These are phyloP conservation scores for Lomographa bimaculata DNA, from an alignment of 2,888 invertebrate species.

Conservation along the genomic window DNA sequence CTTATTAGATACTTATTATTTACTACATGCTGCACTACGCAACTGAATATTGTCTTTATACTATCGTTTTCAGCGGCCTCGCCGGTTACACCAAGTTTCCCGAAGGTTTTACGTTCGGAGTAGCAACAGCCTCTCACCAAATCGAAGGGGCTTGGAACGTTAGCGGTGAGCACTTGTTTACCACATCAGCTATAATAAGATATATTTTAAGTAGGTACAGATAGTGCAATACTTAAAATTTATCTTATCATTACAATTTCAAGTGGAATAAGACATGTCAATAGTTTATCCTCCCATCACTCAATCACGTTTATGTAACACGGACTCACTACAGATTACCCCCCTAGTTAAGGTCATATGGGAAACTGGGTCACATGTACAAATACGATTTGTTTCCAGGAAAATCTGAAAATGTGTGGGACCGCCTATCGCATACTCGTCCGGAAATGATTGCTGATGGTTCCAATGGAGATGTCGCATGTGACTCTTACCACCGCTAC, in stretches of 20 bases:
- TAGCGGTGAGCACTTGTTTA: slow-evolving; percentile 69
- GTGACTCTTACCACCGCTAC: slow-evolving; percentile 87
- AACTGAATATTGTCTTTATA: too few relatives aligned
- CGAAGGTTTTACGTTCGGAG: slow-evolving; percentile 74
- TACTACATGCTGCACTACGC: too few relatives aligned
- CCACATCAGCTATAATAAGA: too few relatives aligned
- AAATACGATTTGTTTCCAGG: slow-evolving; percentile 63
- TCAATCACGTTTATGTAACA: slow-evolving; percentile 26
- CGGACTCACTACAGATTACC: too few relatives aligned
- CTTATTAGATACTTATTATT: too few relatives aligned
- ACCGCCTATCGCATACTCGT: slow-evolving; percentile 74
- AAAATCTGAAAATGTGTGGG: slow-evolving; percentile 87
- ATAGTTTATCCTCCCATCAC: slow-evolving; percentile 20
- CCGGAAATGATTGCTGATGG: slow-evolving; percentile 85
- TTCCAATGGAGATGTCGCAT: slow-evolving; percentile 86
- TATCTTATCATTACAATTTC: slow-evolving; percentile 14
- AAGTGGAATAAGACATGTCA: slow-evolving; percentile 18
- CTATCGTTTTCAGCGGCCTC: slow-evolving; percentile 42
- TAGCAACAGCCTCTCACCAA: slow-evolving; percentile 84
- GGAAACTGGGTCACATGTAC: too few relatives aligned
- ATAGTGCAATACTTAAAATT: slow-evolving; percentile 7
- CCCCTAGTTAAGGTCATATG: too few relatives aligned
- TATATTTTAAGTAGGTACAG: too few relatives aligned
- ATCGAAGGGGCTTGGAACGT: slow-evolving; percentile 86
- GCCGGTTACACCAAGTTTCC: slow-evolving; percentile 72